A percentile compares a stretch with the other conserved stretches of the same genome.
Conservation (phyloP, 2,797 vertebrate genomes). For the Podarcis siculus region DNA sequence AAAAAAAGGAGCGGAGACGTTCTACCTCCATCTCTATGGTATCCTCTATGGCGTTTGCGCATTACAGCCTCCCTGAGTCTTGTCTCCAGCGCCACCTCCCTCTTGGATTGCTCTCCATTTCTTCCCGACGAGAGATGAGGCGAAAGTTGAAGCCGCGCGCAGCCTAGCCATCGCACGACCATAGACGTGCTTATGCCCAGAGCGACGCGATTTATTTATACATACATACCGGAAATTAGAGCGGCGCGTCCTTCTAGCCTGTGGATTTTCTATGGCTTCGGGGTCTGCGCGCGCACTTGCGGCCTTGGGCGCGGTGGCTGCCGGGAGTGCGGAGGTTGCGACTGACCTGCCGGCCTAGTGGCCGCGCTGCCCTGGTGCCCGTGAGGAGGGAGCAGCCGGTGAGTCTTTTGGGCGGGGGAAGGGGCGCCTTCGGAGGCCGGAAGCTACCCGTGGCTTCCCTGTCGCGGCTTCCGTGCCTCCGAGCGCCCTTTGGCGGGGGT, state of each 20-base stretch:
- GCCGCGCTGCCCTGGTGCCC: no score
- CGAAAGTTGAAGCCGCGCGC: not conserved
- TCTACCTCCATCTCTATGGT: not conserved
- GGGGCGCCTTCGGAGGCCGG: not conserved
- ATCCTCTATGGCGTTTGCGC: no score
- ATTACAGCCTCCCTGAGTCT: no score
- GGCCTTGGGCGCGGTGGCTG: not conserved
- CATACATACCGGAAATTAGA: not conserved
- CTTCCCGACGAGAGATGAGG: not conserved
- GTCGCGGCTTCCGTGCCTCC: no score
- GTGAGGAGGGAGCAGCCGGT: no score
- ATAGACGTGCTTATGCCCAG: not conserved
- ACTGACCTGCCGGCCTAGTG: conserved; percentile 27
- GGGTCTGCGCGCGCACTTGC: fast-evolving
- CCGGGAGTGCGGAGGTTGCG: conserved; percentile 31
- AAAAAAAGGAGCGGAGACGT: not conserved
- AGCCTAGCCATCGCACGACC: no score
- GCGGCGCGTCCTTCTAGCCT: not conserved
- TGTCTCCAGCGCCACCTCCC: no score
- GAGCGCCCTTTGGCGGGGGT: no score
- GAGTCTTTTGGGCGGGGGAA: not conserved
- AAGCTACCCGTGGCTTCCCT: no score
- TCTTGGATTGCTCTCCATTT: no score
- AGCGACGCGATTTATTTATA: not conserved
- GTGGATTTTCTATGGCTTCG: no score